These are phyloP conservation scores for Eidolon dupreanum DNA, from an alignment of 2,797 vertebrate species.

Conservation along the genomic window DNA sequence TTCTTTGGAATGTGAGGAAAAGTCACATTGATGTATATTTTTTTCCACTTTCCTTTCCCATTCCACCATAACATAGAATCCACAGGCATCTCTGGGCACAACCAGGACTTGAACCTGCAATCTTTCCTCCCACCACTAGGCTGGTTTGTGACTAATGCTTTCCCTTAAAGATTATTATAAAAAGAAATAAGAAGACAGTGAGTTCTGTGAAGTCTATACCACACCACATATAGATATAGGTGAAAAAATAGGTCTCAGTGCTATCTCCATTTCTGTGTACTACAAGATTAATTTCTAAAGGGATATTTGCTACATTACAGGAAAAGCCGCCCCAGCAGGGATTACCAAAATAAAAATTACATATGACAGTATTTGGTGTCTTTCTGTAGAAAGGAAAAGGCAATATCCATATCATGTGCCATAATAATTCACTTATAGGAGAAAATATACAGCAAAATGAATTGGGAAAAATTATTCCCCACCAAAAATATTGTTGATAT, in stretches of 20 bases:
- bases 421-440: slow-evolving; percentile 28
- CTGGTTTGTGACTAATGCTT: background rate
- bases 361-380: slow-evolving; percentile 36
- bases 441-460: slow-evolving; percentile 20
- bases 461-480: background rate
- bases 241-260: background rate
- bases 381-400: background rate
- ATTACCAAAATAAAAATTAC: slow-evolving; percentile 55
- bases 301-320: slow-evolving; percentile 2
- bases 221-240: too few species aligned
- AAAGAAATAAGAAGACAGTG: background rate
- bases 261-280: background rate
- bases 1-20: background rate
- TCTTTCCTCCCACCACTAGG: background rate
- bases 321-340: background rate
- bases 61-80: background rate
- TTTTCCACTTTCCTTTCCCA: background rate
- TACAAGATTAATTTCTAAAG: slow-evolving; percentile 43
- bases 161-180: background rate
- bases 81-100: background rate
- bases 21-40: background rate
- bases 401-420: slow-evolving; percentile 42
- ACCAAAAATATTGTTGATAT: background rate
- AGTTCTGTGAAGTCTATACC: background rate
- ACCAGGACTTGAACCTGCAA: background rate